Percentiles rank a stretch among this genome's conserved stretches.
These are phyloP conservation scores for Spermophilus dauricus DNA, from an alignment of 2,113 vertebrate genomes.

Conservation along the genomic window DNA sequence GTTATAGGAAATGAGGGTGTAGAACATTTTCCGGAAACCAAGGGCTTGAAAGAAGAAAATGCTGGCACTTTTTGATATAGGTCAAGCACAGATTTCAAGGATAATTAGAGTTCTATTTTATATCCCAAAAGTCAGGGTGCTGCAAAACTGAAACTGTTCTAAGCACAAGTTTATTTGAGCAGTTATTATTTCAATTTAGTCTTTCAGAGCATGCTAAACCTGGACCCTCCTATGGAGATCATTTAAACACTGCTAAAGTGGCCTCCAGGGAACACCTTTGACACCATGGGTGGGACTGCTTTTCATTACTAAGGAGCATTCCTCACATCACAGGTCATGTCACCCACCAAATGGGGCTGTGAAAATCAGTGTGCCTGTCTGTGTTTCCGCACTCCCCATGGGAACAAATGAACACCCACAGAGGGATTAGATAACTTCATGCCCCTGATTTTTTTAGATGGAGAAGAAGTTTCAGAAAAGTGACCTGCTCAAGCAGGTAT, in stretches of 20 bases:
- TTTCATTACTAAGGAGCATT: neutral
- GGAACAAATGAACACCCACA: neutral
- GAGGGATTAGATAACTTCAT: too few relatives aligned
- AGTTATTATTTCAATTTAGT: neutral
- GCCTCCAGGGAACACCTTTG: neutral
- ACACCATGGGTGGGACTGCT: too few relatives aligned
- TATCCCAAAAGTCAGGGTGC: neutral
- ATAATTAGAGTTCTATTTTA: neutral
- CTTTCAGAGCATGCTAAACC: neutral
- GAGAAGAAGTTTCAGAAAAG: neutral
- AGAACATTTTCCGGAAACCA: neutral
- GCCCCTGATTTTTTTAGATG: neutral
- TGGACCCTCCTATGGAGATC: neutral
- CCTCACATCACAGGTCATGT: neutral
- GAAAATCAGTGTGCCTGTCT: neutral
- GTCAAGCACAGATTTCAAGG: neutral
- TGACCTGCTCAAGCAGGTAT: neutral
- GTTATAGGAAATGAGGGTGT: neutral
- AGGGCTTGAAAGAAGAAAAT: neutral
- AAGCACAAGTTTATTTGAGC: neutral
- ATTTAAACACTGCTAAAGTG: neutral
- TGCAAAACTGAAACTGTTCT: neutral
- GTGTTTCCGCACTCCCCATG: fast-evolving
- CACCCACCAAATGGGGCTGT: neutral
- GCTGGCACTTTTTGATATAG: neutral